Base-by-base conservation (phyloP, 2,113 vertebrate genomes). In the Columba janthina region DNA sequence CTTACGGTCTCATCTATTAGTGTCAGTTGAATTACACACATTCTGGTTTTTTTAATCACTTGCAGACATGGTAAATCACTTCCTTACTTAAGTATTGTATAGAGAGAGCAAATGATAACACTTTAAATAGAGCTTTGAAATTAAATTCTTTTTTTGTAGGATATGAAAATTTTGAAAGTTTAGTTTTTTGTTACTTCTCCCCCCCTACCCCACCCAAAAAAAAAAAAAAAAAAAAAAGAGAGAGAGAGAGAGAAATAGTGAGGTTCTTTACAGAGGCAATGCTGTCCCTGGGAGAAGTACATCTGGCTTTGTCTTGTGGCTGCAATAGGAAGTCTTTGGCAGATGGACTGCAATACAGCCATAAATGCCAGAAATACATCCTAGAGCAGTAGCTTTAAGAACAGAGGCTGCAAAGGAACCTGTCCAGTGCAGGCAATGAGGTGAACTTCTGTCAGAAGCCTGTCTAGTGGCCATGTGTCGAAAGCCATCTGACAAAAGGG, bases 181-280 rank as follows among this genome's bases (percentile, higher is more conserved):
- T 24, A 58, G 8, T 0, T 0, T 5, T 83, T 42, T 53, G 5
- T 36, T 32, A 6, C 4, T 15, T 20, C 40, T 66, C 40, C 16
- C 16, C 42, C 4, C 42, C 6, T 5, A 7, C 42, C 42, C 42
- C 14, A 5, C 6, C 14, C 14, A 44, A 44, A 44, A 44, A 44
- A 44, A 25, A 15, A 29, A 34, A 18, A 38, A 21, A 14, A 26
- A 8, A 25, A 19, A 8, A 57, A 38, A 38, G 10, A 38, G 10
- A 38, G 9, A 38, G 38, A 28, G 15, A 48, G 5, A 57, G 40
- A 67, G 50, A 72, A 91, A 70, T 46, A 56, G 6, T 38, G 34
- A 71, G 17, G 44, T 66, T 67, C 22, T 60, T 77, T 84, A 4
- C 21, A 29, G 38, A 54, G 38, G 20, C 19, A 72, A 42, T 79